These are phyloP conservation scores for Apteryx mantelli DNA, from an alignment of 2,113 vertebrate species.

Conservation along the genomic window DNA sequence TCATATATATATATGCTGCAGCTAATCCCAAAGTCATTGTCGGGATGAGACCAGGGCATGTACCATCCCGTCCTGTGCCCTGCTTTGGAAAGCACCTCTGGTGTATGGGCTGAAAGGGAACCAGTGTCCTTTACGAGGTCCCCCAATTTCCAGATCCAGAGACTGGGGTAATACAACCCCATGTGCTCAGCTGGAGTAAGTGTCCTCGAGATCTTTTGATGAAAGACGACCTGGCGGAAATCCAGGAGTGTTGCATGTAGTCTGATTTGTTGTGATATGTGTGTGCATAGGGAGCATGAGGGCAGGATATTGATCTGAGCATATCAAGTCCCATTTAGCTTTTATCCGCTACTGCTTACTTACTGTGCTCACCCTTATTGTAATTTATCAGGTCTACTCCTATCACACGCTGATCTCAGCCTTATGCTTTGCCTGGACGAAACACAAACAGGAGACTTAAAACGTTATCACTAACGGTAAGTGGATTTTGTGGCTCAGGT, in stretches of 20 bases:
- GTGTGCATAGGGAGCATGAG: not conserved
- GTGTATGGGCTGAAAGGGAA: not conserved
- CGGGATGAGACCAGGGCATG: not conserved
- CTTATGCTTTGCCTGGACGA: not conserved
- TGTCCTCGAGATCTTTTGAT: not conserved
- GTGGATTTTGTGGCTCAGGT: not conserved
- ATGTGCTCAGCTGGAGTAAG: not conserved
- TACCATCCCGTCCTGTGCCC: not conserved
- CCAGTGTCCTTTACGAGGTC: rapidly evolving
- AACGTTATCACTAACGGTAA: not conserved
- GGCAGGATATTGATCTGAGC: not conserved
- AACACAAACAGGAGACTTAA: not conserved
- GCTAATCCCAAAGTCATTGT: not conserved
- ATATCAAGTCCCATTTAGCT: not conserved
- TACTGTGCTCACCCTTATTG: not conserved
- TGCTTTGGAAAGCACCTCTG: not conserved
- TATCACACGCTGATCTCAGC: not conserved
- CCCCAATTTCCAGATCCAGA: not conserved
- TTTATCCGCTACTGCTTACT: not conserved
- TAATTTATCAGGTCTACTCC: not conserved
- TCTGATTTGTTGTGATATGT: not conserved
- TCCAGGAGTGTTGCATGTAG: not conserved
- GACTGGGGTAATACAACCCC: not conserved
- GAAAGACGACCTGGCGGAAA: not conserved
- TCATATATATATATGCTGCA: not conserved